Conservation (phyloP, 2,113 vertebrate species). For the Eleginops maclovinus region DNA sequence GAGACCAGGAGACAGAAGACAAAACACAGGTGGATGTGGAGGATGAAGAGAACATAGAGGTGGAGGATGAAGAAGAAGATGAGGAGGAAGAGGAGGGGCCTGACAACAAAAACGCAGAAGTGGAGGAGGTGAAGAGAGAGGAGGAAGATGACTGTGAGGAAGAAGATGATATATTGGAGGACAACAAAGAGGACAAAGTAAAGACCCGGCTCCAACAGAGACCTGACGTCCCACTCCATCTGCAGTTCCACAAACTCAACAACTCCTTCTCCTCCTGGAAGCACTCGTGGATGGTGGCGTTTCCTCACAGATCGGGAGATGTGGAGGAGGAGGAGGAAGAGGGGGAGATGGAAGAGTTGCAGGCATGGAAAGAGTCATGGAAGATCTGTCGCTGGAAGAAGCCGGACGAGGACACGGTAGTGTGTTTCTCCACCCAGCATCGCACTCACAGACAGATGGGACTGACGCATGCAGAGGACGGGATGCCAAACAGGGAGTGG, state of each 20-base stretch:
- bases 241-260: conserved; percentile 70
- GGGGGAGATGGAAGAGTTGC: conserved; percentile 14
- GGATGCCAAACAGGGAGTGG: conserved; percentile 40
- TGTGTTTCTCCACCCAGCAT: conserved; percentile 59
- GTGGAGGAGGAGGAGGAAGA: conserved; percentile 19
- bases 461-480: not conserved
- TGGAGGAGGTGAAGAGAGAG: not conserved
- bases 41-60: not conserved
- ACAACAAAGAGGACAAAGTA: not conserved
- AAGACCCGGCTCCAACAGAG: not conserved
- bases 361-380: conserved; percentile 73
- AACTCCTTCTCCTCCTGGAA: conserved; percentile 64
- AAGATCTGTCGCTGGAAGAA: conserved; percentile 62
- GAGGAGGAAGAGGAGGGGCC: not conserved
- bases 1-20: not conserved
- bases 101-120: not conserved
- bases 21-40: not conserved
- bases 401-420: conserved; percentile 41
- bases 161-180: not conserved
- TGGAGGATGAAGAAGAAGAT: not conserved
- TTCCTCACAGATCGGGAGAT: conserved; percentile 33
- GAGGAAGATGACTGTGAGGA: not conserved
- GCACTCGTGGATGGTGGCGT: conserved; percentile 57
- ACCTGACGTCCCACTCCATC: conserved; percentile 34
- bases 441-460: conserved; percentile 27